Percentiles rank a stretch among this genome's conserved stretches.
Conservation (phyloP, 2,113 vertebrate species). For the Anhinga rufa region DNA sequence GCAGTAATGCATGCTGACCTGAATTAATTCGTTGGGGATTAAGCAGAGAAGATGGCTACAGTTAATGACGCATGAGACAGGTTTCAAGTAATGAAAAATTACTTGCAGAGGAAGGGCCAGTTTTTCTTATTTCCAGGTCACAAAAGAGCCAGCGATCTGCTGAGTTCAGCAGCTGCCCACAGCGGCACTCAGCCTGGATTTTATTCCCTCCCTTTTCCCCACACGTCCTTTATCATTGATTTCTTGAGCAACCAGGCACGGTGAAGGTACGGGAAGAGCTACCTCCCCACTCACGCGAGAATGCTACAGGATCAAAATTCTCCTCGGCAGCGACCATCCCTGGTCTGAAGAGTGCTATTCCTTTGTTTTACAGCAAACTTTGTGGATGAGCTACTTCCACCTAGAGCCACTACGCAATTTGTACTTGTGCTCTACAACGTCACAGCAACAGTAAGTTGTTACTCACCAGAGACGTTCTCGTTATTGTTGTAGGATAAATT, state of each 20-base stretch:
- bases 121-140: not conserved
- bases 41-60: not conserved
- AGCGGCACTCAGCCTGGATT: not conserved
- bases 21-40: not conserved
- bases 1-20: not conserved
- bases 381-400: not conserved
- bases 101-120: not conserved
- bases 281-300: not conserved
- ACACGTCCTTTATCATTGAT: not conserved
- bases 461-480: not conserved
- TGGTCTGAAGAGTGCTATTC: not conserved
- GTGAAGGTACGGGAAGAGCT: not conserved
- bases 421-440: not conserved
- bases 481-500: not conserved
- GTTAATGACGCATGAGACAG: not conserved
- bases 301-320: not conserved
- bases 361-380: not conserved
- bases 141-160: not conserved
- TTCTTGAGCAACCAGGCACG: not conserved
- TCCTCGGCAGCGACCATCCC: not conserved
- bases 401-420: not conserved
- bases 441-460: not conserved
- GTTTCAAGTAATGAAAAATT: not conserved
- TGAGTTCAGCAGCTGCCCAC: not conserved
- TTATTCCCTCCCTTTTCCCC: not conserved